Conservation (phyloP, 1,140 invertebrate genomes). For the Pseudomyrmex gracilis region DNA sequence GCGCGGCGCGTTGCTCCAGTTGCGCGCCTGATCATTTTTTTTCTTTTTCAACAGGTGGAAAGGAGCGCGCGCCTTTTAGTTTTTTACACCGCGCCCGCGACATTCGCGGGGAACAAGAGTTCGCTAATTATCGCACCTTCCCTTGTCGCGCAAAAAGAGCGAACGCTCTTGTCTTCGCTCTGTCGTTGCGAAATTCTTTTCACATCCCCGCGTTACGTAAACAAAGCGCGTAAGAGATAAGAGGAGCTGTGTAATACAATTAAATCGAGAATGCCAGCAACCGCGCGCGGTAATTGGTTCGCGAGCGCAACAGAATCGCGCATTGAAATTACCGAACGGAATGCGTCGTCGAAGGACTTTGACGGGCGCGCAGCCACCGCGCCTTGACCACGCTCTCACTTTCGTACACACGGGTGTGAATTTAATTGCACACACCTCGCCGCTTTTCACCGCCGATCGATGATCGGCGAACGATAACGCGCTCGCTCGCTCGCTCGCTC, state of each 20-base stretch:
- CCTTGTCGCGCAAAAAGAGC: neutral
- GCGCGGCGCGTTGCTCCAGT: conserved; percentile 31
- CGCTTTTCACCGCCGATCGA: conserved; percentile 7
- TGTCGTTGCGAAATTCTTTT: conserved; percentile 8
- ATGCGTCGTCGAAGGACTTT: too few relatives aligned
- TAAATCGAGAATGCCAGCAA: neutral
- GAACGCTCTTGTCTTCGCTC: neutral
- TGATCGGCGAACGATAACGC: conserved; percentile 50
- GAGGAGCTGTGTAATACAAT: too few relatives aligned
- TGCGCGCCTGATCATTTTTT: neutral
- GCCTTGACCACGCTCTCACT: conserved; percentile 77
- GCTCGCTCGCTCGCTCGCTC: neutral
- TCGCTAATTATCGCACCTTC: conserved; percentile 22
- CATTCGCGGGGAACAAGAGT: conserved; percentile 31
- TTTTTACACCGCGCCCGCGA: conserved; percentile 3
- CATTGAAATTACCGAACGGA: neutral
- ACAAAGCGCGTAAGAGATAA: neutral
- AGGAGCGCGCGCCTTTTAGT: conserved; percentile 29
- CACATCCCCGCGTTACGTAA: neutral
- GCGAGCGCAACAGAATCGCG: too few relatives aligned
- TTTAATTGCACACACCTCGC: conserved; percentile 51
- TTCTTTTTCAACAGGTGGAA: conserved; percentile 2
- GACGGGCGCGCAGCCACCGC: neutral
- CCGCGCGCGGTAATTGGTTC: too few relatives aligned
- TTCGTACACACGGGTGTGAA: conserved; percentile 55